Conservation (phyloP, 2,113 vertebrate species). For the Morone saxatilis region DNA sequence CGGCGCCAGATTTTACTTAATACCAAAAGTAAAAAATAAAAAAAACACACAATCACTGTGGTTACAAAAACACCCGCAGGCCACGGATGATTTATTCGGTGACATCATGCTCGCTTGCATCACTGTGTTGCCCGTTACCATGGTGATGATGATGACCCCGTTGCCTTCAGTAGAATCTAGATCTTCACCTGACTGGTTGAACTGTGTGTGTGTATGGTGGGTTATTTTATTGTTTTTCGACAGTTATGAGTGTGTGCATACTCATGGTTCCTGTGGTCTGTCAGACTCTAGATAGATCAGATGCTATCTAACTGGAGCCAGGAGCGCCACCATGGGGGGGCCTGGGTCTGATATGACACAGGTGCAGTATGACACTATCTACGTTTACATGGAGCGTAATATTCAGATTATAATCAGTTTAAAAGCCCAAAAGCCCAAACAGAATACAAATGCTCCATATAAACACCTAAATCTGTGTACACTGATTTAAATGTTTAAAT, state of each 20-base stretch:
- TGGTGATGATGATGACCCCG: conserved; percentile 41
- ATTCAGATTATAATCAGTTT: no score
- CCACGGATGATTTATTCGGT: conserved; percentile 43
- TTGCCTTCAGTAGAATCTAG: neutral
- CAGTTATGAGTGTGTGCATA: no score
- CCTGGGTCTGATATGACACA: no score
- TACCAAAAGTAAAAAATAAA: conserved; percentile 26
- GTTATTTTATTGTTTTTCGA: neutral
- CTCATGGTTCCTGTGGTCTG: neutral
- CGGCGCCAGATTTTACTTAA: conserved; percentile 37
- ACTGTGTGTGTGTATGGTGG: conserved; percentile 25
- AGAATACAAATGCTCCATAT: no score
- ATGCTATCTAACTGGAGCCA: neutral
- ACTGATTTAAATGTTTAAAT: no score
- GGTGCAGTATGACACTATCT: no score
- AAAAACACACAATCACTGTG: conserved; percentile 48
- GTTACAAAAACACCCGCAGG: conserved; percentile 59
- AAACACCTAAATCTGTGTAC: no score
- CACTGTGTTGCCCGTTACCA: conserved; percentile 67
- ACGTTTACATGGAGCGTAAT: no score
- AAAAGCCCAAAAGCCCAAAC: no score
- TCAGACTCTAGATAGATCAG: neutral
- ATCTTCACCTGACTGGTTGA: conserved; percentile 35
- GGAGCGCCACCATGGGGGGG: no score
- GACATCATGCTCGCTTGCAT: conserved; percentile 66